Percentiles rank a stretch among this genome's conserved stretches.
Evolutionary conservation across 2,797 vertebrate species (phyloP).

Genomic region (Muscicapa striata): DNA sequence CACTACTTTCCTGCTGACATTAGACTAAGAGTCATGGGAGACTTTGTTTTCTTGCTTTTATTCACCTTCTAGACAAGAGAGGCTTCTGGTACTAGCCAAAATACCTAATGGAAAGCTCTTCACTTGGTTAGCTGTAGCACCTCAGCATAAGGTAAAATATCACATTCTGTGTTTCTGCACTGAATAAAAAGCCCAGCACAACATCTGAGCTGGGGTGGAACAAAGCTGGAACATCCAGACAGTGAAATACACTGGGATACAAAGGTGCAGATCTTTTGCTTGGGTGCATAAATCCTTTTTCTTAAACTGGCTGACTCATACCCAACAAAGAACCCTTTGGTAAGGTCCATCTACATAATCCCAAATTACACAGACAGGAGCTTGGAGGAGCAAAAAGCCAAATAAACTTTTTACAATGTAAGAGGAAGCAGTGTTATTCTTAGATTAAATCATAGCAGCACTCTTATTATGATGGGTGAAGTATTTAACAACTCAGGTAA

Average conservation of each 20-base stretch:
- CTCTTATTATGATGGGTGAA: not conserved
- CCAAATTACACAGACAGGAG: accelerated
- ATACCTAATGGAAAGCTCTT: not conserved
- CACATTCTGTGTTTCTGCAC: not conserved
- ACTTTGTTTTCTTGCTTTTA: not conserved
- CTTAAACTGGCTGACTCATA: not conserved
- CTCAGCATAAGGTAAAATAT: not conserved
- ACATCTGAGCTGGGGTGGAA: not conserved
- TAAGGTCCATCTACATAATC: not conserved
- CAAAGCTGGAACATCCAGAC: not conserved
- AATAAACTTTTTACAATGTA: not conserved
- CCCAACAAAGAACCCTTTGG: not conserved
- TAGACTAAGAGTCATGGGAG: not conserved
- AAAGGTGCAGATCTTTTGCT: not conserved
- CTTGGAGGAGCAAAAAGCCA: not conserved
- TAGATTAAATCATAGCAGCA: not conserved
- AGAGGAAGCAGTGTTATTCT: not conserved
- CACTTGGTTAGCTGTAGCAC: not conserved
- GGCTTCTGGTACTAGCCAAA: not conserved
- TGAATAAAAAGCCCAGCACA: not conserved
- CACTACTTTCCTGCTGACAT: not conserved
- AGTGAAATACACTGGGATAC: not conserved
- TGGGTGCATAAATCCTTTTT: not conserved
- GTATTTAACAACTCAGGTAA: not conserved
- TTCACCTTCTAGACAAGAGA: not conserved